Conservation (phyloP, 2,797 vertebrate genomes). For the Lepus townsendii region DNA sequence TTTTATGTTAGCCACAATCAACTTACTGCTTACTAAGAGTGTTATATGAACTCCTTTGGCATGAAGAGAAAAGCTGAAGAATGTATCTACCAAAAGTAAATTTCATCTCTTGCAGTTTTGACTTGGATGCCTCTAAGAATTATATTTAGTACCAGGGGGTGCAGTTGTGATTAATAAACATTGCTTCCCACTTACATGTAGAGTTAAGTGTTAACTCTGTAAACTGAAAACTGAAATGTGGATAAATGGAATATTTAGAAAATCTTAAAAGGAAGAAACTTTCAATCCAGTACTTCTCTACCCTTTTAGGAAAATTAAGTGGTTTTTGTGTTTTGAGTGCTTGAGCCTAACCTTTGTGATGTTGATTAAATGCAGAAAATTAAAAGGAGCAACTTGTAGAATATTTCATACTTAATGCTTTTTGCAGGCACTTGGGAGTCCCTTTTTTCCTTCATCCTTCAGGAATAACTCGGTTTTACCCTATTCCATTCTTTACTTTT, state of each 20-base stretch:
- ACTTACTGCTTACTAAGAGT: background rate
- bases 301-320: background rate
- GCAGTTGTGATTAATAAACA: background rate
- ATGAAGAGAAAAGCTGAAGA: constrained; percentile 29
- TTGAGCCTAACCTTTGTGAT: background rate
- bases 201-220: background rate
- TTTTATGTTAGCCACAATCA: background rate
- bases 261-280: background rate
- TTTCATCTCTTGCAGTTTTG: background rate
- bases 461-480: background rate
- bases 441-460: constrained; percentile 2
- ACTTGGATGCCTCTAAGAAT: background rate
- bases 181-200: background rate
- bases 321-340: background rate
- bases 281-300: background rate
- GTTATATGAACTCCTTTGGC: background rate
- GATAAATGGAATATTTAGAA: constrained; percentile 41
- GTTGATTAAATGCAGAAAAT: constrained; percentile 41
- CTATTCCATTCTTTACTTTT: background rate
- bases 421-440: background rate
- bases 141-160: background rate
- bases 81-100: background rate
- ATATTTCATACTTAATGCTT: background rate
- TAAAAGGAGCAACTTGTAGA: background rate
- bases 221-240: background rate